Percentiles rank a stretch among this genome's conserved stretches.
Evolutionary conservation across 2,113 vertebrate genomes (phyloP).

Genomic region (Catharus bicknelli): DNA sequence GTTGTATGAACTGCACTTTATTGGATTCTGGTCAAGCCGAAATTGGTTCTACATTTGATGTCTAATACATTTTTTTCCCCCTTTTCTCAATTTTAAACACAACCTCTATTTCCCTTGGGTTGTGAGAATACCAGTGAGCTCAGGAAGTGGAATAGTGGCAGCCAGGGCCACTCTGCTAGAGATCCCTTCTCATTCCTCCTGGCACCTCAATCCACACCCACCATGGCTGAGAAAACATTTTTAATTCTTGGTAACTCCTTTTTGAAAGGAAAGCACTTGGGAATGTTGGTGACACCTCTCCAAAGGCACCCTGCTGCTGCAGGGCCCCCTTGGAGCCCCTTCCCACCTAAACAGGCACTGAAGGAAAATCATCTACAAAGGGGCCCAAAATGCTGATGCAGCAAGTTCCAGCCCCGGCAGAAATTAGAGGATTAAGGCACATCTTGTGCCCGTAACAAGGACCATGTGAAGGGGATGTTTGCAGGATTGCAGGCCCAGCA

Average conservation of each 20-base stretch:
- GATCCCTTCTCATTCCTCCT: not conserved
- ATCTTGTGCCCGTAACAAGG: not conserved
- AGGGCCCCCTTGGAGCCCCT: not conserved
- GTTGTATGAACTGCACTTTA: conserved; percentile 49
- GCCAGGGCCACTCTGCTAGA: not conserved
- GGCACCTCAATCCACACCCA: not conserved
- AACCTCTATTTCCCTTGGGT: not conserved
- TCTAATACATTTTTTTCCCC: not conserved
- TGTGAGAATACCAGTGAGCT: not conserved
- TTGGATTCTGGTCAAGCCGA: conserved; percentile 49
- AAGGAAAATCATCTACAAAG: not conserved
- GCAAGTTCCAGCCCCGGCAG: conserved; percentile 3
- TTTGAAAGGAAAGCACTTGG: not conserved
- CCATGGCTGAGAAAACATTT: rapidly evolving
- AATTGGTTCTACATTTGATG: conserved; percentile 19
- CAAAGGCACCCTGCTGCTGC: not conserved
- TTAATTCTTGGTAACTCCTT: not conserved
- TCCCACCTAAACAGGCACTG: not conserved
- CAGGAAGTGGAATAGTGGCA: not conserved
- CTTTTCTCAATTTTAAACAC: not conserved
- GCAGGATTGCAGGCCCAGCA: conserved; percentile 20
- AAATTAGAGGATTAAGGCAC: not conserved
- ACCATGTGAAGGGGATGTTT: conserved; percentile 13
- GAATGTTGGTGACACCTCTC: not conserved
- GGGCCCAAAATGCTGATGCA: conserved; percentile 24